Conservation (phyloP, 2,113 vertebrate species). For the Coregonus clupeaformis region DNA sequence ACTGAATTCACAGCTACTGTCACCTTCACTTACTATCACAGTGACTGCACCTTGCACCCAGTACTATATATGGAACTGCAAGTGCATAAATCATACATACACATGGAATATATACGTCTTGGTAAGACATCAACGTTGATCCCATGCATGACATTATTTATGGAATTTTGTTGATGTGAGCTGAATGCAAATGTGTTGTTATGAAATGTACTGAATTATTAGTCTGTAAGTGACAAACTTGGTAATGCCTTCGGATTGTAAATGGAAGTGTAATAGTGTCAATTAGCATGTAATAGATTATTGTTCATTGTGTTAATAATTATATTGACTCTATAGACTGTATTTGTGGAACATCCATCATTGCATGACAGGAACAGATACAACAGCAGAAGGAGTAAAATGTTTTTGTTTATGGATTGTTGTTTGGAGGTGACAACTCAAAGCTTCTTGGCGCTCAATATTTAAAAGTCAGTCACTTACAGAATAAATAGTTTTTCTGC, state of each 20-base stretch:
- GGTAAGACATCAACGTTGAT: too few relatives aligned
- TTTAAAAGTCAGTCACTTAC: too few relatives aligned
- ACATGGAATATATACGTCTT: neutral
- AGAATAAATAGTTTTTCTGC: too few relatives aligned
- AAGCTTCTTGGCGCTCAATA: too few relatives aligned
- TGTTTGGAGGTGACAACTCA: too few relatives aligned
- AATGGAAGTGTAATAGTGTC: neutral
- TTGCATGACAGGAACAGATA: too few relatives aligned
- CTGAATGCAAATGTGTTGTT: neutral
- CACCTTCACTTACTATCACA: neutral
- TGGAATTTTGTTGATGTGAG: neutral
- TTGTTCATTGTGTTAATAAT: neutral
- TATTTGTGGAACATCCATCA: neutral
- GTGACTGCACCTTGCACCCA: neutral
- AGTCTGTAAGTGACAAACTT: neutral
- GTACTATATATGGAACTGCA: neutral
- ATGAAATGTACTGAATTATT: neutral
- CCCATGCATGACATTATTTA: neutral
- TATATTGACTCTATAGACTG: neutral
- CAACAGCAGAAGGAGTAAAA: too few relatives aligned
- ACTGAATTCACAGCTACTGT: neutral
- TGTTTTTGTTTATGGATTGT: too few relatives aligned
- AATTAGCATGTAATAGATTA: neutral
- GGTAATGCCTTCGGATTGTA: neutral
- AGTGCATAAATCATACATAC: neutral